Base-by-base conservation (phyloP, 2,888 invertebrate species). In the Anthrax anthrax region DNA sequence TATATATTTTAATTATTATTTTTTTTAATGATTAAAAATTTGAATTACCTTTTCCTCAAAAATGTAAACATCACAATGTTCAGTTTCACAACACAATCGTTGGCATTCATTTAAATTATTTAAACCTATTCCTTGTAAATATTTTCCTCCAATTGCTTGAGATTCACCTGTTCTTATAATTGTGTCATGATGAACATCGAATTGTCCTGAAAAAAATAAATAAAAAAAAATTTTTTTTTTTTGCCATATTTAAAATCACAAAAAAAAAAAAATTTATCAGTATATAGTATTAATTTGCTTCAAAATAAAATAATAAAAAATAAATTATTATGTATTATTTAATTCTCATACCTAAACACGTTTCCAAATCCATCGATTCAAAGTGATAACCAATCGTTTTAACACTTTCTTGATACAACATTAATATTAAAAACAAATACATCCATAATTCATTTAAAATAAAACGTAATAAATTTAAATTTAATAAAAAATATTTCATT, bases 21-120 rank as follows among this genome's bases (percentile, higher is more conserved):
- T 2, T n/a, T n/a, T n/a, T n/a, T n/a, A n/a, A n/a, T n/a, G n/a
- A n/a, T n/a, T n/a, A n/a, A n/a, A n/a, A n/a, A n/a, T n/a, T n/a
- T n/a, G n/a, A n/a, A n/a, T n/a, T 61, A 86, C 88, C 80, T 89
- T 91, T 62, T 91, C 87, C 65, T 92, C 91, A 62, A 84, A 92
- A 55, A 92, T 84, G 65, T 89, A 91, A 19, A 91, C 89, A 67
- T 92, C 90, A 67, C 92, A 92, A 51, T 77, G 70, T 43, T 81
- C 80, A 4, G 88, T 89, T 67, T 86, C 82, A 69, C 91, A 92
- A 70, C 92, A 92, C 52, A 88, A 75, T 44, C 81, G 75, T 59
- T 89, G 73, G 63, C 92, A 92, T 63, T 90, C 88, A 57, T 80
- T 77, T 54, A 84, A 76, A 44, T 84, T 77, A 55, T 82, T 80